phyloP scores from a whole-genome alignment of 2,797 vertebrate species.

The Pangasius macronema region DNA sequence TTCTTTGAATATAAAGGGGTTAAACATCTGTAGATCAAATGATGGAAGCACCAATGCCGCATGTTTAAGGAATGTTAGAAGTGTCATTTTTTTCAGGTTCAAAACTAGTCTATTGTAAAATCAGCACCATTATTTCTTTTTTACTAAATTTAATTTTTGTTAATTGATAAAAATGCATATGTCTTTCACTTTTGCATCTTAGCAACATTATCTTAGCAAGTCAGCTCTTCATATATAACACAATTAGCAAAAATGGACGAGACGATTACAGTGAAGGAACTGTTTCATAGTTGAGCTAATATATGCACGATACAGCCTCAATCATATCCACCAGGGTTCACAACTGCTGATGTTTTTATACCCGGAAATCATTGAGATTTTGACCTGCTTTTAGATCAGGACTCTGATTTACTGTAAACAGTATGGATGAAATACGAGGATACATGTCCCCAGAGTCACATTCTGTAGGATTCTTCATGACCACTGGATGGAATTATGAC shows the following conservation, averaged over 20 bases:
- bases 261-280: background rate
- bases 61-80: conserved; percentile 48
- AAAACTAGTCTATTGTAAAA: conserved; percentile 60
- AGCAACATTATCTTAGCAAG: background rate
- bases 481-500: conserved; percentile 48
- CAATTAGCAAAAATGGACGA: background rate
- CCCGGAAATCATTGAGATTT: background rate
- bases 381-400: conserved; percentile 14
- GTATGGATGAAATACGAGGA: background rate
- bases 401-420: background rate
- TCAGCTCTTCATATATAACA: background rate
- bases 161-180: background rate
- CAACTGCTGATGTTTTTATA: background rate
- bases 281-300: background rate
- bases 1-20: conserved; percentile 54
- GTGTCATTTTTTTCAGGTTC: conserved; percentile 49
- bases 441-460: background rate
- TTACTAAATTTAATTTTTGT: background rate
- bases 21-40: conserved; percentile 59
- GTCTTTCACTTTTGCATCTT: background rate
- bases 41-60: conserved; percentile 55
- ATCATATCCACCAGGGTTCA: background rate
- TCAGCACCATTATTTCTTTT: conserved; percentile 51
- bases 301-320: background rate
- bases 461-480: conserved; percentile 9